Evolutionary conservation across 2,797 vertebrate species (phyloP).

Genomic region (Fratercula arctica): DNA sequence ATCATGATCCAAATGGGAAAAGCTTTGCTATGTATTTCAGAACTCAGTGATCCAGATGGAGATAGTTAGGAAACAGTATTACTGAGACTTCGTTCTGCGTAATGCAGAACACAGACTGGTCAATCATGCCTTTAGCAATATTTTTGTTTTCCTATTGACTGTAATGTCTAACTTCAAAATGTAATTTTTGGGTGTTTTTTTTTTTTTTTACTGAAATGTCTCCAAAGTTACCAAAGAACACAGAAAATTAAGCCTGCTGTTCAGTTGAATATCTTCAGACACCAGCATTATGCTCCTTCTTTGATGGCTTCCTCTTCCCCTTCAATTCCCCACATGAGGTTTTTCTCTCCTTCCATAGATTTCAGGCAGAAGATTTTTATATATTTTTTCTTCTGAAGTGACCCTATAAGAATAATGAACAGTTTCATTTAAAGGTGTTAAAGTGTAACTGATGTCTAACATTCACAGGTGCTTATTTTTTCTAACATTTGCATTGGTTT

Average conservation of each 20-base stretch:
- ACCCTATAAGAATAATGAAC: neutral
- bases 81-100: neutral
- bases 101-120: neutral
- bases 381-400: neutral
- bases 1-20: neutral
- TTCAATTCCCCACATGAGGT: neutral
- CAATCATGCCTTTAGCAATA: neutral
- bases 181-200: neutral
- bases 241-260: neutral
- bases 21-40: neutral
- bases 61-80: neutral
- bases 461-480: neutral
- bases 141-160: neutral
- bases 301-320: neutral
- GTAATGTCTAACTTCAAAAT: neutral
- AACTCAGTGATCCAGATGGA: slow-evolving; percentile 9
- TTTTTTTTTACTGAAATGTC: neutral
- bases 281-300: neutral
- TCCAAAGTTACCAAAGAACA: neutral
- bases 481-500: neutral
- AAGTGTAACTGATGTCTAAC: neutral
- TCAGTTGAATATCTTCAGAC: neutral
- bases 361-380: neutral
- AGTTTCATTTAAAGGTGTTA: neutral
- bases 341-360: neutral